phyloP scores from a whole-genome alignment of 1,140 invertebrate species.

The Dendrolimus kikuchii region DNA sequence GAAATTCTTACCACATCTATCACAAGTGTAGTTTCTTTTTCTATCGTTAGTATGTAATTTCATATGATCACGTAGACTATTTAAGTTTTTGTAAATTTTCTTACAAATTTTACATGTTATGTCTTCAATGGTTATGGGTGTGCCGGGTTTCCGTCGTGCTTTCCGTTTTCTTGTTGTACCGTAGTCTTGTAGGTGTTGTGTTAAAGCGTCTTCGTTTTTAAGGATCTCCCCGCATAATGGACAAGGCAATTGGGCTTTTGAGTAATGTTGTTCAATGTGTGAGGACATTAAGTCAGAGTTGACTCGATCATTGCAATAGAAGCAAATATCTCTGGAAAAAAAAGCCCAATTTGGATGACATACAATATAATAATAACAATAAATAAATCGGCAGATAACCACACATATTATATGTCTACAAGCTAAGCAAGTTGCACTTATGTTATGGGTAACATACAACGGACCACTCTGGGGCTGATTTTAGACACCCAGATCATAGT shows the following conservation, averaged over 20 bases:
- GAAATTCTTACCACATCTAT: slow-evolving; percentile 53
- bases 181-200: slow-evolving; percentile 17
- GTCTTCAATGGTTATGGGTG: slow-evolving; percentile 30
- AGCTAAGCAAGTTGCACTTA: no score
- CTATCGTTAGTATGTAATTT: slow-evolving; percentile 40
- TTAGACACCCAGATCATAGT: no score
- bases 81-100: slow-evolving; percentile 49
- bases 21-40: slow-evolving; percentile 49
- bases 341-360: not conserved
- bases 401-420: no score
- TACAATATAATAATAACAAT: not conserved
- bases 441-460: no score
- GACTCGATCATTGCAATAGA: slow-evolving; percentile 7
- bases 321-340: slow-evolving; percentile 15
- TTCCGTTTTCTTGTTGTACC: slow-evolving; percentile 18
- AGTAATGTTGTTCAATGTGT: slow-evolving; percentile 12
- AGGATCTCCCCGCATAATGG: slow-evolving; percentile 20
- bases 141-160: slow-evolving; percentile 27
- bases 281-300: slow-evolving; percentile 4
- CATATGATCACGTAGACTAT: slow-evolving; percentile 40
- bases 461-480: no score
- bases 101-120: slow-evolving; percentile 43
- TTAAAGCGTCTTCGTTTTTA: slow-evolving; percentile 13
- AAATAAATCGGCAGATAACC: no score
- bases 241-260: slow-evolving; percentile 13